Evolutionary conservation across 2,888 invertebrate species (phyloP).

Genomic region (Andrena praecox): DNA sequence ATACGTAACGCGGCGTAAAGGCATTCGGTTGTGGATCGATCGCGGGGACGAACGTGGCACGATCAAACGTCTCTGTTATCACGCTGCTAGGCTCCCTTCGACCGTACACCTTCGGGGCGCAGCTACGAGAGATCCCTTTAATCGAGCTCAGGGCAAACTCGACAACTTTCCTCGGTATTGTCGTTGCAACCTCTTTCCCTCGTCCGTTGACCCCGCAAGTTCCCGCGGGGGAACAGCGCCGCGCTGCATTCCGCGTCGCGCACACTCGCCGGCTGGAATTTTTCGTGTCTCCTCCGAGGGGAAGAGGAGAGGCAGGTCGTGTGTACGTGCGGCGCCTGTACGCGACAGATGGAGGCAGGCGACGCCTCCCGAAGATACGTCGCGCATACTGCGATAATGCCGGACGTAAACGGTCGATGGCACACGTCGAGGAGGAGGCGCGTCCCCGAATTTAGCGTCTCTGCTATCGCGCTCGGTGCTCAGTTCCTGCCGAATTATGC

Average conservation of each 20-base stretch:
- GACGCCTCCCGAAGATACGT: conserved; percentile 38
- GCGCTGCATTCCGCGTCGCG: not conserved
- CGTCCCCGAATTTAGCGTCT: conserved; percentile 52
- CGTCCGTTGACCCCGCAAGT: not conserved
- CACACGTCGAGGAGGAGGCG: conserved; percentile 35
- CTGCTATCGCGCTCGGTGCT: conserved; percentile 39
- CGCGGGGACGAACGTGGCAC: conserved; percentile 13
- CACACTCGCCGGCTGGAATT: not conserved
- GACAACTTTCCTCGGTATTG: conserved; percentile 54
- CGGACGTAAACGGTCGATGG: conserved; percentile 48
- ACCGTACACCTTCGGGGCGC: conserved; percentile 9
- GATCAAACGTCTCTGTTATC: conserved; percentile 69
- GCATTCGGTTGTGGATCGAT: conserved; percentile 53
- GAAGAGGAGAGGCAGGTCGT: not conserved
- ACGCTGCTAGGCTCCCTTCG: conserved; percentile 24
- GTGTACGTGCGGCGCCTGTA: not conserved
- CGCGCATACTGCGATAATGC: conserved; percentile 43
- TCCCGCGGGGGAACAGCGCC: not conserved
- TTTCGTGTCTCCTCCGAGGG: not conserved
- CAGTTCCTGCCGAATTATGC: conserved; percentile 46
- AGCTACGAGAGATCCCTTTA: conserved; percentile 47
- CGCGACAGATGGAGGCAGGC: not conserved
- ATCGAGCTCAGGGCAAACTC: conserved; percentile 54
- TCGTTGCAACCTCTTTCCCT: conserved; percentile 28
- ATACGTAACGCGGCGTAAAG: conserved; percentile 51